Evolutionary conservation across 2,888 invertebrate species (phyloP).

Genomic region (Coleophora deauratella): DNA sequence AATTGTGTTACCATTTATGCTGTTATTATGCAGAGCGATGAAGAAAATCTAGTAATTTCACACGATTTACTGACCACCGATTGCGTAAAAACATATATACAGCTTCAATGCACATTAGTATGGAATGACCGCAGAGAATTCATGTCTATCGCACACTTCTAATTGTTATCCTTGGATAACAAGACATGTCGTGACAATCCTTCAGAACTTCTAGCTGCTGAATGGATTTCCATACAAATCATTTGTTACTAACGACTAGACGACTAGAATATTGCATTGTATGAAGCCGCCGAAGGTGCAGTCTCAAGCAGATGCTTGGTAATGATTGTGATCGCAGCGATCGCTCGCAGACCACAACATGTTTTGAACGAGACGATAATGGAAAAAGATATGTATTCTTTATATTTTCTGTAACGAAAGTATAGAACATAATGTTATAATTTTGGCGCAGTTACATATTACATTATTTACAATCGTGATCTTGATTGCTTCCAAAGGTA

Average conservation of each 20-base stretch:
- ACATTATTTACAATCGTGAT: no score
- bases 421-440: constrained; percentile 41
- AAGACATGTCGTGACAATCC: constrained; percentile 53
- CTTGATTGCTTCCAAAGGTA: no score
- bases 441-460: constrained; percentile 31
- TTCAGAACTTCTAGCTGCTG: constrained; percentile 23
- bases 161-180: constrained; percentile 53
- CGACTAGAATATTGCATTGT: constrained; percentile 14
- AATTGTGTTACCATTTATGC: no score
- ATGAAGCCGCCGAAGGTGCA: constrained; percentile 41
- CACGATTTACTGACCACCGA: constrained; percentile 50
- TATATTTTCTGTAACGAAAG: constrained; percentile 51
- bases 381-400: constrained; percentile 39
- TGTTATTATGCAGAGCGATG: no score
- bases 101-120: constrained; percentile 53
- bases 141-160: constrained; percentile 51
- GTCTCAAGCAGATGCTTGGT: constrained; percentile 36
- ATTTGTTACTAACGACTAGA: neutral
- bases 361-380: constrained; percentile 65
- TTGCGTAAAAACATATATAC: constrained; percentile 48
- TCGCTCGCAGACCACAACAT: constrained; percentile 61
- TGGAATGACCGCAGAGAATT: constrained; percentile 56
- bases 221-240: no score
- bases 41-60: constrained; percentile 42
- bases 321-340: constrained; percentile 60